Conservation (phyloP, 2,113 vertebrate species). For the Aleadryas rufinucha region DNA sequence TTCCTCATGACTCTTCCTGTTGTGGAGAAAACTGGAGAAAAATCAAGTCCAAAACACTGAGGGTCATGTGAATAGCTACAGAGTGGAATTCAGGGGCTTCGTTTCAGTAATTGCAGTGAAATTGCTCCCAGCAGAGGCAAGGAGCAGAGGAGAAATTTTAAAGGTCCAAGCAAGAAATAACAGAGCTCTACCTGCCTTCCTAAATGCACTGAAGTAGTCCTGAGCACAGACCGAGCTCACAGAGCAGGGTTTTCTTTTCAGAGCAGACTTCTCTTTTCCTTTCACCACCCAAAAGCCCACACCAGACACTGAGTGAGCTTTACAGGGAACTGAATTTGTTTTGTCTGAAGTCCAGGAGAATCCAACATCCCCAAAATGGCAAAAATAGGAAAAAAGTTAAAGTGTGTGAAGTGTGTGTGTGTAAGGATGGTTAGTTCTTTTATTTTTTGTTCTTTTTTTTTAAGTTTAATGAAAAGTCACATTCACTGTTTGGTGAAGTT, state of each 20-base stretch:
- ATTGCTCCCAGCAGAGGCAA: slow-evolving; percentile 44
- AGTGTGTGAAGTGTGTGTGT: background rate
- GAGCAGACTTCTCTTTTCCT: background rate
- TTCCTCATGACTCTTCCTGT: slow-evolving; percentile 30
- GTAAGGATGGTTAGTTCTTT: background rate
- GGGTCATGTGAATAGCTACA: slow-evolving; percentile 16
- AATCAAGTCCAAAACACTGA: slow-evolving; percentile 11
- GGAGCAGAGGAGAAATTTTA: slow-evolving; percentile 38
- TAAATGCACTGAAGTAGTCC: background rate
- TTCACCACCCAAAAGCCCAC: background rate
- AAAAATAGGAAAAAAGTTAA: background rate
- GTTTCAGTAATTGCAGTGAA: slow-evolving; percentile 46
- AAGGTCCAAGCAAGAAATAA: background rate
- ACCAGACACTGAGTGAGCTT: background rate
- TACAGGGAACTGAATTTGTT: background rate
- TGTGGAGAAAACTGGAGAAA: slow-evolving; percentile 47
- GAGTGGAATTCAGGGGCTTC: slow-evolving; percentile 26
- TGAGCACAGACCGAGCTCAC: background rate
- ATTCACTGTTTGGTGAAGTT: slow-evolving; percentile 33
- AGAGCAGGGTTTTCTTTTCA: background rate
- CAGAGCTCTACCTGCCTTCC: background rate
- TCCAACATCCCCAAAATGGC: background rate
- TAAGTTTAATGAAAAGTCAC: slow-evolving; percentile 22
- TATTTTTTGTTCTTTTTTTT: background rate
- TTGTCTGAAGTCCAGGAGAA: slow-evolving; percentile 2